phyloP scores from a whole-genome alignment of 2,888 invertebrate genomes.

The Dione juno region DNA sequence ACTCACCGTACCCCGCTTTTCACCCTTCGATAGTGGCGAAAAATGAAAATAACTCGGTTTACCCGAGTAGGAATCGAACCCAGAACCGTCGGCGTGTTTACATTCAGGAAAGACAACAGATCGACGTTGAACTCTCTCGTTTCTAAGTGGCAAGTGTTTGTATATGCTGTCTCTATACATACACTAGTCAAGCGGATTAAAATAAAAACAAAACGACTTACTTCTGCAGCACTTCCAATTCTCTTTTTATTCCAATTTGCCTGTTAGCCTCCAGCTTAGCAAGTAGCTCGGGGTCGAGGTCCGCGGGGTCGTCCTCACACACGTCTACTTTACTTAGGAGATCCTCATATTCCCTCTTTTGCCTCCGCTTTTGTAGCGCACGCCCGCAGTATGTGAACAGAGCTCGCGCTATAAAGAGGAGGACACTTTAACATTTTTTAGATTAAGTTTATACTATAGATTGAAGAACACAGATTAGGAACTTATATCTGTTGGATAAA shows the following conservation, averaged over 20 bases:
- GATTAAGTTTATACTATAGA: no score
- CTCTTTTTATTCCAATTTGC: conserved; percentile 55
- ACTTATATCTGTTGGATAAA: no score
- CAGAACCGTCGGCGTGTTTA: no score
- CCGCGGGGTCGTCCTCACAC: conserved; percentile 81
- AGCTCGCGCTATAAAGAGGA: conserved; percentile 52
- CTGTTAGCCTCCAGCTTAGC: conserved; percentile 81
- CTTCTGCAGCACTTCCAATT: conserved; percentile 59
- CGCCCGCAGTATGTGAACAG: conserved; percentile 67
- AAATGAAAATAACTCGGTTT: no score
- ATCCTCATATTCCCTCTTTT: conserved; percentile 68
- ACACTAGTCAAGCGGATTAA: not conserved
- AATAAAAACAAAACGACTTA: conserved; percentile 36
- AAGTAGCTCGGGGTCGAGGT: conserved; percentile 75
- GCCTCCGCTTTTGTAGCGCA: conserved; percentile 63
- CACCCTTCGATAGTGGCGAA: not conserved
- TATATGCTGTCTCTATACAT: no score
- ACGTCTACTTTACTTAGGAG: conserved; percentile 59
- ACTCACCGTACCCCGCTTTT: no score
- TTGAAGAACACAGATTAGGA: no score
- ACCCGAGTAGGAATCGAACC: no score
- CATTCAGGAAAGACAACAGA: no score
- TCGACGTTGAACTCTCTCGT: no score
- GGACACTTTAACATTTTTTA: not conserved
- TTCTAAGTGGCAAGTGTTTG: no score